Evolutionary conservation across 2,113 vertebrate species (phyloP).

Genomic region (Myrmophylax atrothorax): DNA sequence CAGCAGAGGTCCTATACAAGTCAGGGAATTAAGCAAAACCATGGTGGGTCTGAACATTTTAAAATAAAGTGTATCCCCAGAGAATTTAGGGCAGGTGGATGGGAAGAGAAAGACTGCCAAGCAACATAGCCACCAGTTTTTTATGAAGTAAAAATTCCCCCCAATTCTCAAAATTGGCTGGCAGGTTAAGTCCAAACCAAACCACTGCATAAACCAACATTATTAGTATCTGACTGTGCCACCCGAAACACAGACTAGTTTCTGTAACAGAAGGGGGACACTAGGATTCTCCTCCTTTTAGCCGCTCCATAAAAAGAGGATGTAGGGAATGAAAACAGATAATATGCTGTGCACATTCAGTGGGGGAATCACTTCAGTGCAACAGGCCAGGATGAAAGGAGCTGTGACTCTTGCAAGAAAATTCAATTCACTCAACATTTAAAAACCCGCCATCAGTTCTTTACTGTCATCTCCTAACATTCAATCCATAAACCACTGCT

Average conservation of each 20-base stretch:
- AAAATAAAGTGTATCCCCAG: neutral
- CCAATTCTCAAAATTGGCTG: neutral
- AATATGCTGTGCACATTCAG: rapidly evolving
- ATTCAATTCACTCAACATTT: neutral
- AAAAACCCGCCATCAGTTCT: neutral
- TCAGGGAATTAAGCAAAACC: neutral
- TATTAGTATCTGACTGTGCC: neutral
- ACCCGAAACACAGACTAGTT: neutral
- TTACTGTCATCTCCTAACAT: neutral
- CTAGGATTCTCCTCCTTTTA: neutral
- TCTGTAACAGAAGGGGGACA: neutral
- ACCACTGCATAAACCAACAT: neutral
- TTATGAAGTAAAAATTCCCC: neutral
- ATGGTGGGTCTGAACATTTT: neutral
- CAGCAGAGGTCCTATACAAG: neutral
- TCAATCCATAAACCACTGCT: rapidly evolving
- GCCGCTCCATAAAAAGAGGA: neutral
- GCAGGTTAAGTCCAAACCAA: neutral
- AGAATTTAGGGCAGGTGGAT: neutral
- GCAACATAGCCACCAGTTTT: neutral
- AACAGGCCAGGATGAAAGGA: neutral
- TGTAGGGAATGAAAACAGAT: neutral
- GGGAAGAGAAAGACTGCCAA: neutral
- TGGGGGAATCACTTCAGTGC: neutral
- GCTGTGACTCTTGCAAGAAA: neutral